Base-by-base conservation (phyloP, 2,113 vertebrate genomes). In the Gobio gobio region DNA sequence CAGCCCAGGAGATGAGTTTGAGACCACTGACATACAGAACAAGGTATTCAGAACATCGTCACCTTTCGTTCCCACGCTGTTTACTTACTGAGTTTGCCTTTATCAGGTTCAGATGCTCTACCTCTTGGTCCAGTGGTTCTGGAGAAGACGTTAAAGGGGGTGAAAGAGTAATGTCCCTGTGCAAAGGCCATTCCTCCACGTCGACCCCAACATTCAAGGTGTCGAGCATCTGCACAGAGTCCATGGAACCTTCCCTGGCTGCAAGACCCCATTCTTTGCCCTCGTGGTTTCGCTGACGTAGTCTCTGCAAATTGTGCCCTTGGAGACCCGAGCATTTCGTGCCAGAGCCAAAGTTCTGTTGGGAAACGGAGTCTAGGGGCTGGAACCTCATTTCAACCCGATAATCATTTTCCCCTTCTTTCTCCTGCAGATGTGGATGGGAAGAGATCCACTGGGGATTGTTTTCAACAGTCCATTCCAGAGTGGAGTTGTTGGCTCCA, bases 181-280 rank as follows among this genome's bases (percentile, higher is more conserved):
- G 95, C 93, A 98, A 94, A 56, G 97, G 96, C 95, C 97, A 97
- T 83, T 96, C 95, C 91, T 97, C 98, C 3, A 96, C 93, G 91
- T 97, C 95, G 80, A 96, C 96, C 90, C 96, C 97, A 78, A 97
- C 95, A 96, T 97, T 95, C 95, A 99, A 95, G 92, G 94, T 97
- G 93, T 97, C 97, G 94, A 99, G 96, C 95, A 98, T 97, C 94
- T 99, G 98, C 89, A 99, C 98, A 0, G 96, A 96, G 89, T 97
- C 97, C 94, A 97, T 94, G 0, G 94, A 95, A 45, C 92, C 91
- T 85, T 96, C 93, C 82, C 93, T 91, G 81, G 94, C 93, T 0
- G 96, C 95, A 91, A 95, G 88, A 90, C 93, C 91, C 91, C 93
- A 95, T 94, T 96, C 95, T 92, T 95, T 96, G 87, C 91, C 94